Percentiles rank a stretch among this genome's conserved stretches.
These are phyloP conservation scores for Melieria omissa DNA, from an alignment of 2,888 invertebrate species.

Conservation along the genomic window DNA sequence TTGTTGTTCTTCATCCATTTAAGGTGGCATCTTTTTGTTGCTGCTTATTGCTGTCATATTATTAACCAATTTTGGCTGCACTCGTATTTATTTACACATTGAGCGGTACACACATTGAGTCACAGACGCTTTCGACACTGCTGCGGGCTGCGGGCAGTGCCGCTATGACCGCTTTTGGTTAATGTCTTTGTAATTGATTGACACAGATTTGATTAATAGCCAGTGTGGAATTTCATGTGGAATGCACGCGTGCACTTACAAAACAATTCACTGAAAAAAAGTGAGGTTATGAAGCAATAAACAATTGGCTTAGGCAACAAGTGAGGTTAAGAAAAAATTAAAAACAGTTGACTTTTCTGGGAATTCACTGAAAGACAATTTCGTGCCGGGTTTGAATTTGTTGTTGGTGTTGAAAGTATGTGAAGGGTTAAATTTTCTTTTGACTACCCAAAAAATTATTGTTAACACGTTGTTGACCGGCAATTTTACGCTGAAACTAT, in stretches of 20 bases:
- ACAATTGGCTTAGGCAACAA: too few species aligned
- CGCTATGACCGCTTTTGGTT: neutral
- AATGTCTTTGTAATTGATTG: slow-evolving; percentile 8
- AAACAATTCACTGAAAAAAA: neutral
- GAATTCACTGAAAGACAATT: too few species aligned
- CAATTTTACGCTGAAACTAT: too few species aligned
- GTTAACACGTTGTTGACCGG: too few species aligned
- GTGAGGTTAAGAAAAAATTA: too few species aligned
- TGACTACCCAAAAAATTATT: too few species aligned
- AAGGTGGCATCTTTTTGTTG: neutral
- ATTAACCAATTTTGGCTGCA: neutral
- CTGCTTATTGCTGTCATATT: slow-evolving; percentile 4
- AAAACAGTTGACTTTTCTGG: too few species aligned
- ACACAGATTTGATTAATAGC: slow-evolving; percentile 6
- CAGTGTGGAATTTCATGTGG: neutral
- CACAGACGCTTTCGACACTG: neutral
- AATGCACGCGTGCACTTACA: neutral
- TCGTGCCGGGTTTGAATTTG: too few species aligned
- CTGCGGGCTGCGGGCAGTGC: neutral
- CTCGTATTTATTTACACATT: neutral
- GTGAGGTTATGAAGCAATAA: too few species aligned
- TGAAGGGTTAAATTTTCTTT: too few species aligned
- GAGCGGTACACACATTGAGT: neutral
- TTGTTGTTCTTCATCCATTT: neutral
- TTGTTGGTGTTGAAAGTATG: too few species aligned